Percentiles rank a stretch among this genome's conserved stretches.
Evolutionary conservation across 2,888 invertebrate species (phyloP).

Genomic region (Torymus auratus): DNA sequence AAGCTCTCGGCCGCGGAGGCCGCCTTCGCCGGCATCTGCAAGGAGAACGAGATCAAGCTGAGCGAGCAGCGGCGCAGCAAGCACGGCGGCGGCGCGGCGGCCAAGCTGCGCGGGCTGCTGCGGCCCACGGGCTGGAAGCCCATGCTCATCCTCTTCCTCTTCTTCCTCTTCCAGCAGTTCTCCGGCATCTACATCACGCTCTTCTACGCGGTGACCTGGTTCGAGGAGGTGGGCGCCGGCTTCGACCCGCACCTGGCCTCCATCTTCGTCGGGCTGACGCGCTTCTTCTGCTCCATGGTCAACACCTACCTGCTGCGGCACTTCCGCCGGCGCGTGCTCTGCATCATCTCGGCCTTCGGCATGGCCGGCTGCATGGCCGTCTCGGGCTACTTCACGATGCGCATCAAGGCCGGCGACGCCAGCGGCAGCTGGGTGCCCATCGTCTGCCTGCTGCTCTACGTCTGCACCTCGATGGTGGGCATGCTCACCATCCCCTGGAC

Average conservation of each 20-base stretch:
- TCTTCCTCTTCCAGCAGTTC: conserved; percentile 81
- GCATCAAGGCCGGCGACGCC: conserved; percentile 72
- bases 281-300: conserved; percentile 80
- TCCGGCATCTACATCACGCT: conserved; percentile 81
- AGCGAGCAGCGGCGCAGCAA: conserved; percentile 74
- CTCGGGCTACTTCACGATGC: conserved; percentile 79
- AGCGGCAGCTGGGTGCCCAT: conserved; percentile 77
- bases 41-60: conserved; percentile 78
- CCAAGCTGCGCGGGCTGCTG: conserved; percentile 76
- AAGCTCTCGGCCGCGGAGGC: conserved; percentile 76
- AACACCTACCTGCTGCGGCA: conserved; percentile 79
- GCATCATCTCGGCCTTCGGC: conserved; percentile 78
- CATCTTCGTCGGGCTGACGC: conserved; percentile 79
- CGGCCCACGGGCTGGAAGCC: conserved; percentile 81
- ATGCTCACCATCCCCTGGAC: conserved; percentile 82
- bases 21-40: conserved; percentile 78
- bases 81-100: conserved; percentile 68
- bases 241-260: conserved; percentile 79
- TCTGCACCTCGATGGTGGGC: conserved; percentile 81
- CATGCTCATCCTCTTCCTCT: conserved; percentile 78
- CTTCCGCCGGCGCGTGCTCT: conserved; percentile 78
- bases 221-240: conserved; percentile 78
- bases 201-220: conserved; percentile 81
- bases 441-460: conserved; percentile 78
- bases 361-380: conserved; percentile 80